Evolutionary conservation across 2,888 invertebrate species (phyloP), one percentile per base, ranked within the genome.

Genomic region (Heteropelma amictum): DNA sequence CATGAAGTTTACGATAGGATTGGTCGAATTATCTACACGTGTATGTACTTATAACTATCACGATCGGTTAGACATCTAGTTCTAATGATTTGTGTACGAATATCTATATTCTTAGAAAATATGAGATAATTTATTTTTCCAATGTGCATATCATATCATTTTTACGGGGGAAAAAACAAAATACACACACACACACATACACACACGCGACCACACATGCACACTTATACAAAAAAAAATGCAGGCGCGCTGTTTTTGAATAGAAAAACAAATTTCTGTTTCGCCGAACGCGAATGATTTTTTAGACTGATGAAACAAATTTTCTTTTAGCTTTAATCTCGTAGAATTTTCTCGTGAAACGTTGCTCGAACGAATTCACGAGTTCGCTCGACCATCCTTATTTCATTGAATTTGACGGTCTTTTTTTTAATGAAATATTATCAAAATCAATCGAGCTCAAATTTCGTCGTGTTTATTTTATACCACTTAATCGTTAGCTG

Each of bases 141-240:
- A 88, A 88, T 83, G 86, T 87, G 89, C 89, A 88, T 88, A 88
- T 88, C 89, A 89, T 89, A 88, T 89, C 89, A 88, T 89, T 89
- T 89, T 89, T 89, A 88, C 88, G 87, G 84, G 82, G 84, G 79
- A 49, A 47, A 53, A 71, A 63, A 47, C 58, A 30, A 23, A 42
- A 45, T 45, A 71, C 33, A 69, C 53, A 71, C 58, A 63, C 54
- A 64, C 8, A 78, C 14, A 60, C n/a, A 65, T 23, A 21, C 71
- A 42, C 30, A 45, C 30, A 60, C 42, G 28, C 68, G 74, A 28
- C 72, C 79, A 75, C 77, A 70, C 65, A 28, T 73, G 78, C 58
- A 64, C 63, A 74, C 70, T 64, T 40, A 45, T 1, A 30, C 19
- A 12, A 68, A 45, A 63, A 68, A 54, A 68, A 42, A 61, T 8